Percentiles rank a stretch among this genome's conserved stretches.
Conservation (phyloP, 1,140 invertebrate genomes). For the Drosophila prosaltans region DNA sequence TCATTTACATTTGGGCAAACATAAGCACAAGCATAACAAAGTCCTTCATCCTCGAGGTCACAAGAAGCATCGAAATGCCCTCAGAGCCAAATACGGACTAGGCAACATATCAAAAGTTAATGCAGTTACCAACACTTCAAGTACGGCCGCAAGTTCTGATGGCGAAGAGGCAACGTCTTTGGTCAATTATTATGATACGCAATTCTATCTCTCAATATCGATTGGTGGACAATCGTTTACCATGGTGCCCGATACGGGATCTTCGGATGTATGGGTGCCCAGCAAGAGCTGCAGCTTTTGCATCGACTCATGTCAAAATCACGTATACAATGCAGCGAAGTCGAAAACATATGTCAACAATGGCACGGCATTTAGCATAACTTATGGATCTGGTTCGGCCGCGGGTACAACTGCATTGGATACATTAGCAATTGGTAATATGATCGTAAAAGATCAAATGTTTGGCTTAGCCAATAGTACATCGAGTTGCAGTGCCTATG, state of each 20-base stretch:
- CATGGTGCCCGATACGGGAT: slow-evolving; percentile 73
- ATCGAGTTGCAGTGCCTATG: slow-evolving; percentile 95
- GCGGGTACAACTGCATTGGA: slow-evolving; percentile 59
- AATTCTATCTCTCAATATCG: slow-evolving; percentile 88
- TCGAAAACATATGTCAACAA: slow-evolving; percentile 63
- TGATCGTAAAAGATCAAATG: slow-evolving; percentile 90
- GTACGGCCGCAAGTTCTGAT: slow-evolving; percentile 91
- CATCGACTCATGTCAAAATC: slow-evolving; percentile 35
- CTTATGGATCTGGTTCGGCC: slow-evolving; percentile 66
- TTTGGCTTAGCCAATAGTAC: slow-evolving; percentile 98
- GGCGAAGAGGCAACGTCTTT: slow-evolving; percentile 88
- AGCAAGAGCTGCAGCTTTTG: slow-evolving; percentile 15
- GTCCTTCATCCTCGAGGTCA: not conserved
- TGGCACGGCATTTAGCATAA: slow-evolving; percentile 54
- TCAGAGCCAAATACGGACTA: not conserved
- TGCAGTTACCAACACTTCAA: slow-evolving; percentile 21
- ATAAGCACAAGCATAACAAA: not conserved
- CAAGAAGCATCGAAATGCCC: not conserved
- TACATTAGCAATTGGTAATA: slow-evolving; percentile 84
- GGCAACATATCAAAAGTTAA: not conserved
- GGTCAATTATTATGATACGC: slow-evolving; percentile 59
- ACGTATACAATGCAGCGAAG: slow-evolving; percentile 84
- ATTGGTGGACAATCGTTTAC: slow-evolving; percentile 92
- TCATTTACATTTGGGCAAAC: not conserved
- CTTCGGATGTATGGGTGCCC: slow-evolving; percentile 69